These are phyloP conservation scores for Kryphioiulus occultus DNA, from an alignment of 2,888 invertebrate species.

Conservation along the genomic window DNA sequence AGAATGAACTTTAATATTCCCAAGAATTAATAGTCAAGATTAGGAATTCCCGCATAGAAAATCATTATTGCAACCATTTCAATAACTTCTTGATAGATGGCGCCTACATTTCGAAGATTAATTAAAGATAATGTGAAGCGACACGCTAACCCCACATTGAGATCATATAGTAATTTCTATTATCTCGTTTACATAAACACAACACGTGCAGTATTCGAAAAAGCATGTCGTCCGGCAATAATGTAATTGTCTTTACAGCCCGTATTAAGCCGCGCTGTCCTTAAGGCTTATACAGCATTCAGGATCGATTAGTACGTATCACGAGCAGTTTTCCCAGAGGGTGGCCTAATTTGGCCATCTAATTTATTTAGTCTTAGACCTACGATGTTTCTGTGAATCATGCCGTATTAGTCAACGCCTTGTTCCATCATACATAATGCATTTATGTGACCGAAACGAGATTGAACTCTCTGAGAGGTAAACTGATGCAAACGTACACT, in stretches of 20 bases:
- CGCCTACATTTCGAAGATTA: background rate
- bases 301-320: background rate
- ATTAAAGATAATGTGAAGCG: background rate
- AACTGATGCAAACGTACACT: constrained; percentile 1
- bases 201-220: too few relatives aligned
- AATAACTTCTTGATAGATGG: background rate
- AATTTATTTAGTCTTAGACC: constrained; percentile 32
- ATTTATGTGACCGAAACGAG: background rate
- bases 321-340: background rate
- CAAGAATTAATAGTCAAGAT: too few relatives aligned
- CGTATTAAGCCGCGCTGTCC: background rate
- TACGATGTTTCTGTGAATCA: constrained; percentile 14
- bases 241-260: background rate
- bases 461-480: constrained; percentile 12
- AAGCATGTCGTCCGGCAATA: background rate
- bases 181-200: background rate
- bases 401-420: constrained; percentile 36
- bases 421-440: constrained; percentile 28
- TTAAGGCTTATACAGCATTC: background rate
- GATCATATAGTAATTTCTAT: background rate
- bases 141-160: background rate
- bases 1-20: too few relatives aligned
- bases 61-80: too few relatives aligned
- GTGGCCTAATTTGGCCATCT: constrained; percentile 19
- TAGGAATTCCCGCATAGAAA: too few relatives aligned